Base-by-base conservation (phyloP, 2,888 invertebrate species). In the Heliothis peltigera region DNA sequence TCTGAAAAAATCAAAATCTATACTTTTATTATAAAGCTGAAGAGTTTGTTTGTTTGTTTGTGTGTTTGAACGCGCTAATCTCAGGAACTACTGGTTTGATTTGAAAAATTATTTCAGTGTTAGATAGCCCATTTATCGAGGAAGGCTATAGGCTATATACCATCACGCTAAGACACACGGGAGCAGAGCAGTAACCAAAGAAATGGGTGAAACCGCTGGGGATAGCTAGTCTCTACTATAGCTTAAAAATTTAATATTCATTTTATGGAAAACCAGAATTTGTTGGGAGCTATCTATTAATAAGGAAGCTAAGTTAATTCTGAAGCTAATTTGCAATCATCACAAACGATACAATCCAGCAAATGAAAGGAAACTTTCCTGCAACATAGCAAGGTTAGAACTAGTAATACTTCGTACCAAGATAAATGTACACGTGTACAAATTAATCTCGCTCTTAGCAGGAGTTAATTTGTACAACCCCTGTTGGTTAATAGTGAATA, bases 391-490 rank as follows among this genome's bases (percentile, higher is more conserved):
- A 42, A 25, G n/a, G 35, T 43, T 55, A 35, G n/a, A 32, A 25
- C 25, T 2, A 21, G 39, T 64, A 70, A 70, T 57, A 59, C 42
- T 35, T 15, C 8, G 25, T 55, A 65, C 28, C 22, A 52, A 65
- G 72, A 76, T 53, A 53, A 61, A 73, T 75, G 71, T 69, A 39
- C 21, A n/a, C 32, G 28, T 25, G 42, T 47, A 63, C 47, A 60
- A 64, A 64, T 73, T 60, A 70, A 74, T 77, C 64, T 60, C 35
- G 44, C 42, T 49, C 39, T 55, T 48, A 39, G 18, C 64, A 51
- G 51, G 60, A 64, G 68, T 72, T 76, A 60, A 78, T 78, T 74
- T 48, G 53, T 61, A 52, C 18, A 65, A 65, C 63, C 76, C 62
- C 61, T 60, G 70, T 72, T 67, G 58, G 47, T 55, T 61, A 42